Conservation (phyloP, 1,140 invertebrate genomes). For the Lordiphosa stackelbergi region DNA sequence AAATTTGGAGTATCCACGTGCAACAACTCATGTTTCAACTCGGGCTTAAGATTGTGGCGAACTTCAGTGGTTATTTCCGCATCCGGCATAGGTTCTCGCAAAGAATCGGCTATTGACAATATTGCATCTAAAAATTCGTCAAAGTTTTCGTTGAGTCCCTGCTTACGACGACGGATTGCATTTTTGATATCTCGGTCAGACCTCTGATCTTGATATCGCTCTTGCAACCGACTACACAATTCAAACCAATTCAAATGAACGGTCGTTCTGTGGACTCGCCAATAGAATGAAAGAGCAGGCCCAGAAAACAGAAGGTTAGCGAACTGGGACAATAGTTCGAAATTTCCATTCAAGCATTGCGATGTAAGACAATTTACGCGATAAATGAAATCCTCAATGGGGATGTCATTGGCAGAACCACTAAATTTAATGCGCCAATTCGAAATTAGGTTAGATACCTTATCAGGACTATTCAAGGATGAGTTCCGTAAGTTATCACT, state of each 20-base stretch:
- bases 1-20: not conserved
- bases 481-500: not conserved
- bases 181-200: not conserved
- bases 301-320: conserved; percentile 5
- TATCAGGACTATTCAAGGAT: too few species aligned
- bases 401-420: not conserved
- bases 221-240: conserved; percentile 4
- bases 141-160: not conserved
- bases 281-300: conserved; percentile 5
- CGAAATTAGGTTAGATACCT: too few species aligned
- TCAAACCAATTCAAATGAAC: conserved; percentile 7
- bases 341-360: conserved; percentile 4
- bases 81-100: not conserved
- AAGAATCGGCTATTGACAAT: not conserved
- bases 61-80: not conserved
- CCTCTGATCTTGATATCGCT: conserved; percentile 5
- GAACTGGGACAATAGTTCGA: not conserved
- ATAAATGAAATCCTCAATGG: not conserved
- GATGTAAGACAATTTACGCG: too few species aligned
- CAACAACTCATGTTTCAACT: not conserved
- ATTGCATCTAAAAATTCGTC: not conserved
- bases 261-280: conserved; percentile 6
- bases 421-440: not conserved
- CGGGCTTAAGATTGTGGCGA: not conserved
- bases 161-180: not conserved